Evolutionary conservation across 1,140 invertebrate species (phyloP), one percentile per base, ranked within the genome.

Genomic region (Neodiprion fabricii): DNA sequence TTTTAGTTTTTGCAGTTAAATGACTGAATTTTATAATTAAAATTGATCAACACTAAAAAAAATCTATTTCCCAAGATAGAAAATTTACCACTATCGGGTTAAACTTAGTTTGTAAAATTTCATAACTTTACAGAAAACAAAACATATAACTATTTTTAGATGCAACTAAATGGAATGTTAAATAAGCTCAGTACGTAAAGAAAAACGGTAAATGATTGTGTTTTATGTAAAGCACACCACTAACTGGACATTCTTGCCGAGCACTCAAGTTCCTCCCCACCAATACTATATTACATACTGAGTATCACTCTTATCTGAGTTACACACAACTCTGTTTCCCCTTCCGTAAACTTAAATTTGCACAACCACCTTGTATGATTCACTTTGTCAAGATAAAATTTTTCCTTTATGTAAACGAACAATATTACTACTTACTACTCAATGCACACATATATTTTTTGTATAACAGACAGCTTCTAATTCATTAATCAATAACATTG

Each of bases 211-310:
- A 48, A 48, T 17, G 69, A n/a, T 61, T 14, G 10, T 12, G 28
- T 69, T 69, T 74, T 74, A 74, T 74, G 21, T 67, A 12, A 47
- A 67, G 66, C 72, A 73, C 72, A 73, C 67, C 11, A 17, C 61
- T 53, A 68, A 70, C 72, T 69, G 72, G 61, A 48, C 53, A 61
- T 61, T 61, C 11, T 61, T 8, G 53, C 3, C 53, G 53, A 61
- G n/a, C 53, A 61, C 11, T 61, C 11, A 61, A 61, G 11, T 61
- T 61, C 4, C 53, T 61, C 11, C 4, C n/a, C n/a, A 61, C 53
- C n/a, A 61, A 61, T 61, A 61, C 53, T 9, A 17, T 9, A 61
- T 14, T 17, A 61, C 53, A 61, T 61, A 61, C 2, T 61, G 53
- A 61, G 53, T 61, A n/a, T 61, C 11, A 61, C 53, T 61, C 53